Evolutionary conservation across 2,113 vertebrate genomes (phyloP).

Genomic region (Caracal caracal): DNA sequence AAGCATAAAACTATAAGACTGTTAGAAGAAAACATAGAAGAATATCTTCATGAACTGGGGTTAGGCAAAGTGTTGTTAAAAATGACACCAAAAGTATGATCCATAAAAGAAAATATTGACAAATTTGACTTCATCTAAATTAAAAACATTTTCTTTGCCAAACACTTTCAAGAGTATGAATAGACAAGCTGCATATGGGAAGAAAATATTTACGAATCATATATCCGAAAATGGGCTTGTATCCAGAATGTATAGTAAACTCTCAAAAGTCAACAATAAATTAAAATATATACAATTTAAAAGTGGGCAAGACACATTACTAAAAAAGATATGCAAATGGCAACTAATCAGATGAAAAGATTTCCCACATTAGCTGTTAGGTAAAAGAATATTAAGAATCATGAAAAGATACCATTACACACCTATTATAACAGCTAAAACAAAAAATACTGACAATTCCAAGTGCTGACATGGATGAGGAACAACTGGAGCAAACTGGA

Average conservation of each 20-base stretch:
- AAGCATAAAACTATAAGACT: constrained; percentile 3
- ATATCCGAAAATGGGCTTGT: not conserved
- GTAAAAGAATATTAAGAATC: not conserved
- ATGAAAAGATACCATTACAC: not conserved
- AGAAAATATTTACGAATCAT: constrained; percentile 32
- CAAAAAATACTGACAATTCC: not conserved
- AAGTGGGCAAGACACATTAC: not conserved
- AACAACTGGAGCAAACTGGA: not conserved
- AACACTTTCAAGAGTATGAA: not conserved
- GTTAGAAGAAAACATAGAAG: not conserved
- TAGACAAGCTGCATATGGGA: not conserved
- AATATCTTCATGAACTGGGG: not conserved
- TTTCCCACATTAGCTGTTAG: not conserved
- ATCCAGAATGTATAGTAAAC: not conserved
- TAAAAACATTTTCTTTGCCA: constrained; percentile 22
- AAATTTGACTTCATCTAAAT: constrained; percentile 27
- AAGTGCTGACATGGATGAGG: not conserved
- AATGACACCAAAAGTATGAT: not conserved
- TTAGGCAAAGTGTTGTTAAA: not conserved
- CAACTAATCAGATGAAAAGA: not conserved
- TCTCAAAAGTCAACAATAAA: not conserved
- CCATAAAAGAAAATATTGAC: not conserved
- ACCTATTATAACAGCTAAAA: not conserved
- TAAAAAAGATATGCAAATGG: not conserved
- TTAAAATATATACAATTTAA: not conserved